Base-by-base conservation (phyloP, 2,113 vertebrate species). In the Peromyscus polionotus region DNA sequence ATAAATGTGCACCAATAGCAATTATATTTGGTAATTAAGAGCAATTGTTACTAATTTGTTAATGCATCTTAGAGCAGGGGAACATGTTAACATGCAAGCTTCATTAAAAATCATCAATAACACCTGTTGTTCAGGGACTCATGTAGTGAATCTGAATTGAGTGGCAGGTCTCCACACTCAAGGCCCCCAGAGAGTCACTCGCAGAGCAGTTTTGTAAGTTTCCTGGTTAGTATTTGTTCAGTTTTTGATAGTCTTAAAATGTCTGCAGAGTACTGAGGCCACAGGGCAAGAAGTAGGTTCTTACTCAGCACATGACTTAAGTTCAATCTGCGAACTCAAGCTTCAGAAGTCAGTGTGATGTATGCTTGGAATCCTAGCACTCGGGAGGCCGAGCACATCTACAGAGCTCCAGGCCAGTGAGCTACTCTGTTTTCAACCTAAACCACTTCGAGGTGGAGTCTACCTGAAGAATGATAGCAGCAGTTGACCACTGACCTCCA, bases 21-120 rank as follows among this genome's bases (percentile, higher is more conserved):
- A 90, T 90, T 70, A 57, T 22, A 67, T 39, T 93, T 76, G 48
- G n/a, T 33, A 76, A 17, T 76, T 14, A 75, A 39, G 89, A 70
- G 0, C 17, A 92, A 19, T 22, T 87, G 8, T n/a, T 51, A 73
- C 42, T 73, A 95, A 75, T 80, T 54, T 17, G 3, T 51, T 79
- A 79, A 83, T 75, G 36, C 3, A 36, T 84, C 12, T 80, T 45
- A 19, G 33, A 88, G 10, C 48, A 70, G 4, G 81, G 39, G 57
- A 85, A 63, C 76, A 92, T 84, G 81, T 63, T 86, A 93, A 61
- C 4, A 91, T 67, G 9, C n/a, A 70, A 75, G 48, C 85, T 95
- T 96, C 84, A 72, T 88, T 97, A 95, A 95, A 94, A 88, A 45
- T 39, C 93, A 8, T 79, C 54, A 85, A 88, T 91, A 96, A 72